Evolutionary conservation across 2,888 invertebrate species (phyloP).

Genomic region (Lochmaea capreae): DNA sequence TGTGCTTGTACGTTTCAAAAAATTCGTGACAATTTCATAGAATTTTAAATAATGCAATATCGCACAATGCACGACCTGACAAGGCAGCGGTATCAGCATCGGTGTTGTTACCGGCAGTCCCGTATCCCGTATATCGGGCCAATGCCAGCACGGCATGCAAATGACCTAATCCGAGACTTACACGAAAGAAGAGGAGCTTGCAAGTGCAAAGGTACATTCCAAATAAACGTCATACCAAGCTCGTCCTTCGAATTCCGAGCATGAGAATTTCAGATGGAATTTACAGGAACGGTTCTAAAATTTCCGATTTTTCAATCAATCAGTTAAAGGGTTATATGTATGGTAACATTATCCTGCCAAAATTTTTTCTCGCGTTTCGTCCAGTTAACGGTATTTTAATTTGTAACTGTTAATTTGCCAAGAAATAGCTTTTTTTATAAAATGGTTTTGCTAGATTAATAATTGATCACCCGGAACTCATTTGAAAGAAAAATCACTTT

Average conservation of each 20-base stretch:
- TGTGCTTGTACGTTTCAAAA: not conserved
- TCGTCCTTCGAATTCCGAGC: constrained; percentile 16
- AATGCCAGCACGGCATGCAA: constrained; percentile 30
- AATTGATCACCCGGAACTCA: not conserved
- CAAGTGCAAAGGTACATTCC: constrained; percentile 52
- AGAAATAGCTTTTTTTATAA: too few relatives aligned
- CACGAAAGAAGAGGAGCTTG: constrained; percentile 30
- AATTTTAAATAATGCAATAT: constrained; percentile 53
- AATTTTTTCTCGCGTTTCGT: too few relatives aligned
- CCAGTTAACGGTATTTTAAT: too few relatives aligned
- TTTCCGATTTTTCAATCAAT: too few relatives aligned
- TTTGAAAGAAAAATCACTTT: not conserved
- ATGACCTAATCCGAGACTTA: constrained; percentile 16
- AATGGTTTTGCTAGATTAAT: not conserved
- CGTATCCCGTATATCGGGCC: constrained; percentile 12
- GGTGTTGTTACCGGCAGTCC: constrained; percentile 21
- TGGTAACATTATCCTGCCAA: too few relatives aligned
- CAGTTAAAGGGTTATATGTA: too few relatives aligned
- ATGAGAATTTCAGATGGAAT: not conserved
- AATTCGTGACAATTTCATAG: constrained; percentile 50
- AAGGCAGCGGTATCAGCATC: constrained; percentile 32
- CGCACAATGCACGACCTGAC: constrained; percentile 49
- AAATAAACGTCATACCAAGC: constrained; percentile 49
- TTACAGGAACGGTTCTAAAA: not conserved
- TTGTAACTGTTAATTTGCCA: too few relatives aligned